Percentiles rank a stretch among this genome's conserved stretches.
These are phyloP conservation scores for Istiophorus platypterus DNA, from an alignment of 2,113 vertebrate species.

Conservation along the genomic window DNA sequence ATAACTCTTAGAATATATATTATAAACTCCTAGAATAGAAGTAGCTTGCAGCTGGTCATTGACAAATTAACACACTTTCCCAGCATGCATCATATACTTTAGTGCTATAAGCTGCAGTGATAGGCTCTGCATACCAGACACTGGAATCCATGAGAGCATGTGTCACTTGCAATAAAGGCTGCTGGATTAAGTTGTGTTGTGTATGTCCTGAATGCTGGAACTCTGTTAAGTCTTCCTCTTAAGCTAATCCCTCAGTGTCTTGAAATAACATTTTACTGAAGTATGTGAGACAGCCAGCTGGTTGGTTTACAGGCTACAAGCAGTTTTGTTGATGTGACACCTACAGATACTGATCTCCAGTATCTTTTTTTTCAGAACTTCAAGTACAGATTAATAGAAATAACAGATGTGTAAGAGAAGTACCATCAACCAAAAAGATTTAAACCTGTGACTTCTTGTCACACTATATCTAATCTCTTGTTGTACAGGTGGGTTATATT, in stretches of 20 bases:
- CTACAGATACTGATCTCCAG: not conserved
- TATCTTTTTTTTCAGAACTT: not conserved
- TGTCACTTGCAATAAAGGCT: conserved; percentile 43
- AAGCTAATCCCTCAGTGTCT: conserved; percentile 71
- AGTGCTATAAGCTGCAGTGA: conserved; percentile 6
- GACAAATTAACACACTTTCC: not conserved
- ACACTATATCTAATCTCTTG: conserved; percentile 32
- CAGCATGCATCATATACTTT: not conserved
- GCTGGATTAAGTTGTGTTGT: conserved; percentile 68
- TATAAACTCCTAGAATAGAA: not conserved
- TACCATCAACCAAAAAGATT: not conserved
- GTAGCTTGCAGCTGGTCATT: not conserved
- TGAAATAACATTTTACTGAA: conserved; percentile 72
- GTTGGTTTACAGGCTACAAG: conserved; percentile 2
- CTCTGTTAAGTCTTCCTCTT: conserved; percentile 68
- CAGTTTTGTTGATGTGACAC: not conserved
- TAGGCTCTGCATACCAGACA: not conserved
- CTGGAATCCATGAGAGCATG: conserved; percentile 18
- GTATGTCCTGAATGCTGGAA: conserved; percentile 62
- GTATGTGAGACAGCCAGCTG: conserved; percentile 22
- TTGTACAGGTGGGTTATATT: conserved; percentile 31
- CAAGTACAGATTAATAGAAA: not conserved
- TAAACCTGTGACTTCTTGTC: not conserved
- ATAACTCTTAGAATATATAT: not conserved
- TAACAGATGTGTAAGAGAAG: not conserved